Conservation (phyloP, 2,797 vertebrate species). For the Galaxias olidus region DNA sequence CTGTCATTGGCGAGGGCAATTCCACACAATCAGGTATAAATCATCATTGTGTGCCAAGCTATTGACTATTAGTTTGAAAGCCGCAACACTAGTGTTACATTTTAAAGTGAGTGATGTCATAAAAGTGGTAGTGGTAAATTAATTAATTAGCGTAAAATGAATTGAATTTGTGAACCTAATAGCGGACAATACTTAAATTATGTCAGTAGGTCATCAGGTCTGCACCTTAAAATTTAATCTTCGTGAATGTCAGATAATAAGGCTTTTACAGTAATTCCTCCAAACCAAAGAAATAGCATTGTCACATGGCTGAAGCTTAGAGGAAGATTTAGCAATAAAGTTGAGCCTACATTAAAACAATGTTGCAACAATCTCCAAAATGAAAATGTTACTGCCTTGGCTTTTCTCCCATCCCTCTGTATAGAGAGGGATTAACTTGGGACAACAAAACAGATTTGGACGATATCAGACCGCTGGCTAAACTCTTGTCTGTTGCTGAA, state of each 20-base stretch:
- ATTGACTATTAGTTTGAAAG: too few species aligned
- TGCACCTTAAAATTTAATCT: conserved; percentile 86
- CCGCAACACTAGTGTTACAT: conserved; percentile 1
- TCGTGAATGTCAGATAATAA: conserved; percentile 82
- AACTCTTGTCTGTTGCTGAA: conserved; percentile 9
- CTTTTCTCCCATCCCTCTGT: conserved; percentile 64
- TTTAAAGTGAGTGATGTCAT: background rate
- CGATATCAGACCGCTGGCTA: conserved; percentile 52
- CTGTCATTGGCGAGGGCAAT: background rate
- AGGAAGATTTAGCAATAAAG: conserved; percentile 70
- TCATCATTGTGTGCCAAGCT: too few species aligned
- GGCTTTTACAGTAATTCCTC: conserved; percentile 87
- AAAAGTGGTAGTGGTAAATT: too few species aligned
- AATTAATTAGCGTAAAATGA: conserved; percentile 15
- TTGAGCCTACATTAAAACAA: conserved; percentile 71
- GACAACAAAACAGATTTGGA: conserved; percentile 49
- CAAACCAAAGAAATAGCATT: conserved; percentile 72
- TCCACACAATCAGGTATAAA: too few species aligned
- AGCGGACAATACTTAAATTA: conserved; percentile 45
- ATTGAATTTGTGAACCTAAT: conserved; percentile 37
- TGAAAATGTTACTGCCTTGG: conserved; percentile 73
- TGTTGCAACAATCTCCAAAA: conserved; percentile 74
- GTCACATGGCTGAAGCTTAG: conserved; percentile 65
- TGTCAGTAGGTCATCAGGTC: conserved; percentile 65
- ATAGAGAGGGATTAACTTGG: conserved; percentile 64